Conservation (phyloP, 2,797 vertebrate species). For the Lagodon rhomboides region DNA sequence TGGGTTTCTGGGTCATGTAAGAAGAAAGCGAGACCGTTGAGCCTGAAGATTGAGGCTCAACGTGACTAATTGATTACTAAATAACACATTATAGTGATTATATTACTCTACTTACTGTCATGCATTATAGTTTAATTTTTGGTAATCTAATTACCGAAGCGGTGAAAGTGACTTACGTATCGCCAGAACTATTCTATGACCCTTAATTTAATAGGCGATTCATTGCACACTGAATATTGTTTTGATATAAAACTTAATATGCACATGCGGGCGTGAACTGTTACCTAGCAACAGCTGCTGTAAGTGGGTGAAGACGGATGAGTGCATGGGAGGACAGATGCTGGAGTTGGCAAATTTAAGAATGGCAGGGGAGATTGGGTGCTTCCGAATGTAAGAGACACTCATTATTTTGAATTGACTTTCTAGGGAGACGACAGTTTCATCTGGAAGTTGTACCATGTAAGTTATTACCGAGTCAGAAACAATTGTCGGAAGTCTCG, state of each 20-base stretch:
- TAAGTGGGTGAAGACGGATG: constrained; percentile 59
- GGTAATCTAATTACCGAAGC: constrained; percentile 1
- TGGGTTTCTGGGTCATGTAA: constrained; percentile 78
- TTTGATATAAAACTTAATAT: constrained; percentile 53
- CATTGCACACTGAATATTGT: constrained; percentile 44
- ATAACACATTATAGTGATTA: constrained; percentile 31
- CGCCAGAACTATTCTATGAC: background rate
- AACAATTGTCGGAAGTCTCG: background rate
- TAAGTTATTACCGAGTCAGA: background rate
- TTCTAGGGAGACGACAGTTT: background rate
- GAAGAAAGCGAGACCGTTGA: constrained; percentile 34
- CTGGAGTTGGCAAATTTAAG: constrained; percentile 47
- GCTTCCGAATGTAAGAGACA: constrained; percentile 26
- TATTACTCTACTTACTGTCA: constrained; percentile 17
- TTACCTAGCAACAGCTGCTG: constrained; percentile 76
- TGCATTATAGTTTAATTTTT: constrained; percentile 8
- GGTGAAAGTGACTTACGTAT: constrained; percentile 24
- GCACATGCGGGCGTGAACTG: constrained; percentile 47
- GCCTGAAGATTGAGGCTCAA: constrained; percentile 47
- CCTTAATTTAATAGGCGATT: constrained; percentile 36
- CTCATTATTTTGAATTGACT: constrained; percentile 37
- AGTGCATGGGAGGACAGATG: constrained; percentile 42
- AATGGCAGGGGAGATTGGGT: constrained; percentile 29
- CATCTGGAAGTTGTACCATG: background rate
- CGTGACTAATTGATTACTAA: constrained; percentile 47